Percentiles rank a stretch among this genome's conserved stretches.
phyloP scores from a whole-genome alignment of 2,888 invertebrate genomes.

The Charanyca ferruginea region DNA sequence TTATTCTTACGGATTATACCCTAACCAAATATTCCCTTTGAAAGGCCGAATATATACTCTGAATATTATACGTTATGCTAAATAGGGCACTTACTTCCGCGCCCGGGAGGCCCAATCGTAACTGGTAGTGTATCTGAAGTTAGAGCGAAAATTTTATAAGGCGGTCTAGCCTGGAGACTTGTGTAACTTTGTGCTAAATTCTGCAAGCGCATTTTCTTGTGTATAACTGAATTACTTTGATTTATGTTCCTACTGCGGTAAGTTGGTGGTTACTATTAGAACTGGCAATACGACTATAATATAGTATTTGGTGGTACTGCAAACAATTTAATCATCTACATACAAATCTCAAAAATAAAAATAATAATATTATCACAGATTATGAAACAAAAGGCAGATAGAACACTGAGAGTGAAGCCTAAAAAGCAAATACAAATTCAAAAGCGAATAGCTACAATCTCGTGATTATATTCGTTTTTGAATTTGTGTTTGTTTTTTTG shows the following conservation, averaged over 20 bases:
- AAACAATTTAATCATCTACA: too few species aligned
- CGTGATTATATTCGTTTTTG: too few species aligned
- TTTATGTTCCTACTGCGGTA: neutral
- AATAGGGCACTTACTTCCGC: conserved; percentile 37
- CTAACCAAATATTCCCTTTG: conserved; percentile 38
- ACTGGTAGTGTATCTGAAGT: conserved; percentile 26
- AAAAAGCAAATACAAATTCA: too few species aligned
- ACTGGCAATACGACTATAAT: too few species aligned
- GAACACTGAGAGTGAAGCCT: too few species aligned
- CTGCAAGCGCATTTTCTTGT: neutral
- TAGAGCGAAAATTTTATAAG: conserved; percentile 19
- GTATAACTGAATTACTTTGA: neutral
- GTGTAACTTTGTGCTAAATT: neutral
- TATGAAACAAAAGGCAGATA: too few species aligned
- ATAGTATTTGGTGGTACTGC: too few species aligned
- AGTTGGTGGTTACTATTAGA: too few species aligned
- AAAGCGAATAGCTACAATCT: too few species aligned
- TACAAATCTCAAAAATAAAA: too few species aligned
- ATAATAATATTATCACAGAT: too few species aligned
- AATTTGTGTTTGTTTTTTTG: too few species aligned
- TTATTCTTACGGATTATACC: conserved; percentile 46
- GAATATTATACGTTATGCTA: conserved; percentile 53
- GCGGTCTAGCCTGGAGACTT: conserved; percentile 2
- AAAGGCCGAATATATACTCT: conserved; percentile 45
- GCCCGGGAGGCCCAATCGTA: conserved; percentile 19